Base-by-base conservation (phyloP, 2,888 invertebrate species). In the Drosophila merina region DNA sequence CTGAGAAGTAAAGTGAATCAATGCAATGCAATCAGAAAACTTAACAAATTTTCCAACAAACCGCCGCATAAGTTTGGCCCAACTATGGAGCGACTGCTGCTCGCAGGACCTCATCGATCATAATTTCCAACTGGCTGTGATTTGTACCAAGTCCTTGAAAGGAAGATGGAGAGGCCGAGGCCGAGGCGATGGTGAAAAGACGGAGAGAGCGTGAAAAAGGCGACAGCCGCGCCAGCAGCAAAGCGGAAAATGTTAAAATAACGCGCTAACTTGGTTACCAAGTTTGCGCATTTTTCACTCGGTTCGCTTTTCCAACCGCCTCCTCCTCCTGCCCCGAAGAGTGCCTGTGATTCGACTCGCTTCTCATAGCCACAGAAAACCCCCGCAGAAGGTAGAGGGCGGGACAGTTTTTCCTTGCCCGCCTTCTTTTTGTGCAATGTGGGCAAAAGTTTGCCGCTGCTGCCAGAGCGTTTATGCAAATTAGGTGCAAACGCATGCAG, bases 261-360 rank as follows among this genome's bases (percentile, higher is more conserved):
- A 84, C 79, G 77, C 86, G 85, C 80, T 84, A 88, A 88, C 88
- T 88, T 88, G 87, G 88, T 86, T 87, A 87, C 79, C 78, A 86
- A 88, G 87, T 86, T 86, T 87, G 87, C 73, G 82, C 79, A 82
- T 86, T 88, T 88, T 86, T 88, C 88, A 88, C 84, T 88, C 85
- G 77, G 79, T 70, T 84, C 85, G 62, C 68, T 68, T 59, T 70
- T 36, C 49, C 28, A 36, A 30, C 28, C 42, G 20, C 10, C 72
- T 33, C 38, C 49, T 12, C 52, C 38, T 38, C n/a, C 8, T 9
- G 30, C 20, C 33, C 49, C 56, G 44, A 45, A 47, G 36, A n/a
- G 49, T 28, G 38, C 33, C 50, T 57, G 26, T 51, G 44, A 71
- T 71, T 69, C 72, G 69, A 51, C 69, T 69, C 62, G 69, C 69